phyloP scores from a whole-genome alignment of 2,888 invertebrate genomes.

The Lamproptera curius region DNA sequence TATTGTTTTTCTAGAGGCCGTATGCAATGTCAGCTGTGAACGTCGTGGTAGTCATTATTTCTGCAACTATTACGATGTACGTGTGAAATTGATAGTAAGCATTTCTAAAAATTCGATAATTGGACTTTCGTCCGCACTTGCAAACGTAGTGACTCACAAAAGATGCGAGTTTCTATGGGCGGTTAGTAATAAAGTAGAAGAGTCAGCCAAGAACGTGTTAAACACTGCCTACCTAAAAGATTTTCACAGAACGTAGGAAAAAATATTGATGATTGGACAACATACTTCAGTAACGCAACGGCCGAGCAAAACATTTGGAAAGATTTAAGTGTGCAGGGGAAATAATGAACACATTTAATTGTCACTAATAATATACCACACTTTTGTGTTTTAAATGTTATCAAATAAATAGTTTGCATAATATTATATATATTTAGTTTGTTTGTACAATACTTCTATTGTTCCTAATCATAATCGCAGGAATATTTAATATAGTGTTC shows the following conservation, averaged over 20 bases:
- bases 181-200: constrained; percentile 5
- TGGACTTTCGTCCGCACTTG: neutral
- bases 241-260: constrained; percentile 14
- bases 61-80: too few species aligned
- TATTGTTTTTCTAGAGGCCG: too few species aligned
- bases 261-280: constrained; percentile 15
- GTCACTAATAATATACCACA: too few species aligned
- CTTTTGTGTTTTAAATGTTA: too few species aligned
- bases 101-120: neutral
- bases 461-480: too few species aligned
- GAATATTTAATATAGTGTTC: too few species aligned
- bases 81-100: too few species aligned
- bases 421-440: too few species aligned
- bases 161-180: constrained; percentile 5
- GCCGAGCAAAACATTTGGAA: constrained; percentile 3
- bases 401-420: too few species aligned
- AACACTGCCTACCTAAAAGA: constrained; percentile 14
- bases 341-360: neutral
- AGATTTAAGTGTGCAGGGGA: constrained; percentile 2
- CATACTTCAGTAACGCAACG: constrained; percentile 17
- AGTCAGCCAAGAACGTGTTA: constrained; percentile 1
- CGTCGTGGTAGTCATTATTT: too few species aligned
- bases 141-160: constrained; percentile 8
- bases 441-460: too few species aligned
- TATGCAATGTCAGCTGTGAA: too few species aligned